Conservation (phyloP, 2,888 invertebrate species). For the Gasteruption jaculator region DNA sequence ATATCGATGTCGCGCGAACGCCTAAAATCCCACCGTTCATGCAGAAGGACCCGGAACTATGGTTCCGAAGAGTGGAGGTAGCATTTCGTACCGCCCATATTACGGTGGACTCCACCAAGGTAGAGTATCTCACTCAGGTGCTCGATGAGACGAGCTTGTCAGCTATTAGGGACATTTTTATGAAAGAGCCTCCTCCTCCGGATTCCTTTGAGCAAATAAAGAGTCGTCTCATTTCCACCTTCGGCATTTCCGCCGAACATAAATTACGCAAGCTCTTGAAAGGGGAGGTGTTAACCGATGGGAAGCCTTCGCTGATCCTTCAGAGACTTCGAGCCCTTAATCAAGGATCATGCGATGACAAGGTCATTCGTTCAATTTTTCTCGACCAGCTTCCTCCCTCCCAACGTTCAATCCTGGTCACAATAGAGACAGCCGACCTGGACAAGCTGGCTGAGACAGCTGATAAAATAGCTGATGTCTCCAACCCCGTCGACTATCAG, state of each 20-base stretch:
- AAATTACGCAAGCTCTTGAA: conserved; percentile 5
- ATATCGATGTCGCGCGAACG: background rate
- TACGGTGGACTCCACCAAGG: background rate
- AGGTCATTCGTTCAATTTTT: conserved; percentile 4
- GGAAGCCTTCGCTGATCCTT: conserved; percentile 5
- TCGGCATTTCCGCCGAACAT: background rate
- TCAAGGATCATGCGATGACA: background rate
- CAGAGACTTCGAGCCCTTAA: background rate
- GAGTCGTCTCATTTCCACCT: background rate
- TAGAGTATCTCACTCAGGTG: background rate
- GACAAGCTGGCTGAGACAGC: conserved; percentile 1
- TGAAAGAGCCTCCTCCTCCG: background rate
- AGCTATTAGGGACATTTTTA: background rate
- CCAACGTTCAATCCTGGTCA: background rate
- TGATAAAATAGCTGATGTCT: conserved; percentile 1
- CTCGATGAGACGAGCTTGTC: background rate
- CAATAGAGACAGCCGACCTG: background rate
- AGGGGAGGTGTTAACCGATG: conserved; percentile 1
- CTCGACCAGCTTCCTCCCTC: conserved; percentile 4
- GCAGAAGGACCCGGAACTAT: background rate
- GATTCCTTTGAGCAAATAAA: background rate
- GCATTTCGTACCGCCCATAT: background rate
- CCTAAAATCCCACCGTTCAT: background rate
- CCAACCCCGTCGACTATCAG: background rate
- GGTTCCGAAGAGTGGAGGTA: background rate